phyloP scores from a whole-genome alignment of 2,888 invertebrate species.

The Ophioninae sp. region DNA sequence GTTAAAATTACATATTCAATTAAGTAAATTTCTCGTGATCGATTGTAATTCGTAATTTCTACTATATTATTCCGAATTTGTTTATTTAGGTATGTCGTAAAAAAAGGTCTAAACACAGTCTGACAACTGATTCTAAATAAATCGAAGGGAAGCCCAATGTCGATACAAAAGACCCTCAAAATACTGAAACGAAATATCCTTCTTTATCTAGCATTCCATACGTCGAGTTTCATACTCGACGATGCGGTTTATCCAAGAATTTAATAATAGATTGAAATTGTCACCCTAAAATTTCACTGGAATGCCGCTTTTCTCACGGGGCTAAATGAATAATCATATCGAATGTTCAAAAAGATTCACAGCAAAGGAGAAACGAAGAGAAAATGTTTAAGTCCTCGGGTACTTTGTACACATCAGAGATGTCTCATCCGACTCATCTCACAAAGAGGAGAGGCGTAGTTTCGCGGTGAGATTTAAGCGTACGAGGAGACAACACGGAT shows the following conservation, averaged over 20 bases:
- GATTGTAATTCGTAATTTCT: not conserved
- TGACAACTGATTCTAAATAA: too few species aligned
- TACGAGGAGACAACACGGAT: conserved; percentile 40
- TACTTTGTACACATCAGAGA: conserved; percentile 63
- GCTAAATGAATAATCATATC: conserved; percentile 46
- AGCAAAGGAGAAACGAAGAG: not conserved
- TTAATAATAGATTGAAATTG: conserved; percentile 53
- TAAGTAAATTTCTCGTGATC: not conserved
- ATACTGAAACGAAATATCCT: not conserved
- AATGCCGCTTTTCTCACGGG: conserved; percentile 30
- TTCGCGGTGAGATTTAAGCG: conserved; percentile 44
- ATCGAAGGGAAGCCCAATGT: not conserved
- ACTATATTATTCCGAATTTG: not conserved
- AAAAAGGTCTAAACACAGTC: too few species aligned
- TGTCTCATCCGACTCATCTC: conserved; percentile 43
- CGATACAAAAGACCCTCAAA: not conserved
- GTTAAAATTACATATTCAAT: not conserved
- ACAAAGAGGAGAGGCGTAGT: conserved; percentile 44
- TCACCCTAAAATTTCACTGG: conserved; percentile 29
- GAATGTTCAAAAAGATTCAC: conserved; percentile 12
- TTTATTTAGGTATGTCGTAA: not conserved
- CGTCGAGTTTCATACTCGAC: conserved; percentile 29
- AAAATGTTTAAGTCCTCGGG: conserved; percentile 32
- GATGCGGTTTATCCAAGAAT: conserved; percentile 43
- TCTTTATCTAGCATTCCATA: conserved; percentile 23